phyloP scores from a whole-genome alignment of 2,797 vertebrate genomes.

The Brachymystax lenok region DNA sequence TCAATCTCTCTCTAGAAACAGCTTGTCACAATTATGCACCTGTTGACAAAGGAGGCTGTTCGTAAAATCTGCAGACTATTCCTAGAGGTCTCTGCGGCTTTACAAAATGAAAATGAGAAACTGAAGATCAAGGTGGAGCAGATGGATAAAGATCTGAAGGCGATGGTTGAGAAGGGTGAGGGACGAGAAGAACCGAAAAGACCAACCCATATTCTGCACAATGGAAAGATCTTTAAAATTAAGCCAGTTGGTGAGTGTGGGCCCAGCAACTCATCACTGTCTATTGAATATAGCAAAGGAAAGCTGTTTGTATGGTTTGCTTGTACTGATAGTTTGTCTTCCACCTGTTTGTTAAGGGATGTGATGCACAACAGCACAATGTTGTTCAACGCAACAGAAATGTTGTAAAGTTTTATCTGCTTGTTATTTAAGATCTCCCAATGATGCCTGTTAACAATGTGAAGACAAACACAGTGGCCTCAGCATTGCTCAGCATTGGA shows the following conservation, averaged over 20 bases:
- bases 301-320: neutral
- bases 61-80: neutral
- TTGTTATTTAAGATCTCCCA: neutral
- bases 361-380: too few relatives aligned
- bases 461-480: neutral
- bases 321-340: neutral
- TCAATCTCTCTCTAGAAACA: neutral
- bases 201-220: conserved; percentile 3
- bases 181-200: neutral
- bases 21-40: neutral
- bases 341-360: neutral
- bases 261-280: neutral
- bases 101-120: neutral
- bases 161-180: neutral
- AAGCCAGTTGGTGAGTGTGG: neutral
- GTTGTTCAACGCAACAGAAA: too few relatives aligned
- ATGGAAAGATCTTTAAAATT: neutral
- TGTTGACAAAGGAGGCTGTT: conserved; percentile 1
- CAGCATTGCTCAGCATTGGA: neutral
- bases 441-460: neutral
- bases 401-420: neutral
- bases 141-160: neutral
- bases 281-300: neutral
- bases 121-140: neutral
- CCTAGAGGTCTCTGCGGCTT: neutral